Evolutionary conservation across 2,797 vertebrate species (phyloP).

Genomic region (Petrocephalus sullivani): DNA sequence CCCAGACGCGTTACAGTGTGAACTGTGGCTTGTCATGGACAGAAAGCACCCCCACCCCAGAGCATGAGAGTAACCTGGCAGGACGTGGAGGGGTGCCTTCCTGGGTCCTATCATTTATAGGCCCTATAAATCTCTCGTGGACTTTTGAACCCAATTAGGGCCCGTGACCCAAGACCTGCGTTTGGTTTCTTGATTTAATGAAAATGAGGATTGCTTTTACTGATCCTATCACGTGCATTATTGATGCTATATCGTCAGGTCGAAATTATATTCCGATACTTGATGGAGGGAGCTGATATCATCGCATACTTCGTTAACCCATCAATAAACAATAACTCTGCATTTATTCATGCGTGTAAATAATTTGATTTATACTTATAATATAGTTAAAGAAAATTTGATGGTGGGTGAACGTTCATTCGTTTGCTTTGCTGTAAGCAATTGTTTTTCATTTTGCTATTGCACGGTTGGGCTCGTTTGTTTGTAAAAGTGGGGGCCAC

Average conservation of each 20-base stretch:
- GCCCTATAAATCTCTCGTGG: constrained; percentile 16
- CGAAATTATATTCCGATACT: not conserved
- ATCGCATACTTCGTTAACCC: not conserved
- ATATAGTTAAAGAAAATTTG: not conserved
- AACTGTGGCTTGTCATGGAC: constrained; percentile 17
- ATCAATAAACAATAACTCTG: not conserved
- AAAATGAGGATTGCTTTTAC: constrained; percentile 9
- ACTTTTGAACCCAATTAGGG: constrained; percentile 25
- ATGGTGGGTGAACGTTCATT: not conserved
- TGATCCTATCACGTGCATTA: constrained; percentile 6
- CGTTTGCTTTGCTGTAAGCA: constrained; percentile 30
- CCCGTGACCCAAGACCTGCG: not conserved
- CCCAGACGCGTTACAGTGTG: constrained; percentile 19
- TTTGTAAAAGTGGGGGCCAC: constrained; percentile 46
- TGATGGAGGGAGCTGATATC: not conserved
- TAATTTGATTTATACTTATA: not conserved
- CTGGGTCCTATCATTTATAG: constrained; percentile 20
- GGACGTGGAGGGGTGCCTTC: not conserved
- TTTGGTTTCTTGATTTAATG: constrained; percentile 9
- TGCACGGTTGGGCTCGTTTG: constrained; percentile 59
- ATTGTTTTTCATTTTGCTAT: constrained; percentile 29
- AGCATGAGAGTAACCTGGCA: not conserved
- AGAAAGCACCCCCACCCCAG: not conserved
- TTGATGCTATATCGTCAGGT: constrained; percentile 1
- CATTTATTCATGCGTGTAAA: not conserved